Conservation (phyloP, 2,888 invertebrate genomes). For the Diarsia dahlii region DNA sequence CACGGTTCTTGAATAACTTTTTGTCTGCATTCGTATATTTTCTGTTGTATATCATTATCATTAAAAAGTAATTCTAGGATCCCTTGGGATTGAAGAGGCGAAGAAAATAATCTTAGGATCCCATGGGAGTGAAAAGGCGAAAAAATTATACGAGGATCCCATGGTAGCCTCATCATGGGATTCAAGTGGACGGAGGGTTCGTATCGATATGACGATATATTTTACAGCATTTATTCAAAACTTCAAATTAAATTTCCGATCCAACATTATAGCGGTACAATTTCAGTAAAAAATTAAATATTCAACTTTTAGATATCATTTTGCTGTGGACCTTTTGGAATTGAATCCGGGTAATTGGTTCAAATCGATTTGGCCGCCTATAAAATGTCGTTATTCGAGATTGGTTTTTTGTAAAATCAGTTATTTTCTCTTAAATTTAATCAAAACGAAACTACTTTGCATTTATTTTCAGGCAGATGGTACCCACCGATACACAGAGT, state of each 20-base stretch:
- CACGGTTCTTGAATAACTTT: too few relatives aligned
- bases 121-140: too few relatives aligned
- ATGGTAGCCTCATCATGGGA: too few relatives aligned
- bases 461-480: not conserved
- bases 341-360: conserved; percentile 8
- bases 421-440: conserved; percentile 6
- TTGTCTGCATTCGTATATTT: too few relatives aligned
- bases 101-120: too few relatives aligned
- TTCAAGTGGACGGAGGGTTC: too few relatives aligned
- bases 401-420: conserved; percentile 11
- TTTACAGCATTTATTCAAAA: conserved; percentile 23
- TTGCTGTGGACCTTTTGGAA: conserved; percentile 11
- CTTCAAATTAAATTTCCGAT: not conserved
- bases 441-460: not conserved
- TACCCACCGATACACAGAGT: not conserved
- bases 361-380: conserved; percentile 2
- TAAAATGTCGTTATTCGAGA: conserved; percentile 14
- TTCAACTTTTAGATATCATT: not conserved
- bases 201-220: too few relatives aligned
- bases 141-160: too few relatives aligned
- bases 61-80: too few relatives aligned
- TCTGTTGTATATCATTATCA: too few relatives aligned
- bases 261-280: not conserved
- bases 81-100: too few relatives aligned
- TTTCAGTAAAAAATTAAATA: not conserved